These are phyloP conservation scores for Tromatobia lineatoria DNA, from an alignment of 2,888 invertebrate genomes.

Conservation along the genomic window DNA sequence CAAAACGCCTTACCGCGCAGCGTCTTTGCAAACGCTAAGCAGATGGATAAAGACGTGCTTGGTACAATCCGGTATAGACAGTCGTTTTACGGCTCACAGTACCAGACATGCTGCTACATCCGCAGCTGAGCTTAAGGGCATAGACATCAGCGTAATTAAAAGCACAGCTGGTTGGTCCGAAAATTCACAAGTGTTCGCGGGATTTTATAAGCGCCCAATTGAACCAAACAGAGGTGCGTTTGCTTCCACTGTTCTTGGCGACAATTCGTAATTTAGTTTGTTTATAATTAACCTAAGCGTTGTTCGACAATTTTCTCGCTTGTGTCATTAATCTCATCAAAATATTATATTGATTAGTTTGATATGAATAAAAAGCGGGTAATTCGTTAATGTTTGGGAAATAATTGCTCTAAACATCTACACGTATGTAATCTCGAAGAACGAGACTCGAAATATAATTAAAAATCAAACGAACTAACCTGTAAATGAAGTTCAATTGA, in stretches of 20 bases:
- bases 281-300: too few relatives aligned
- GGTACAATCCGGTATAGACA: constrained; percentile 37
- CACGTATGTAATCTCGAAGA: background rate
- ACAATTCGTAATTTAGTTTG: background rate
- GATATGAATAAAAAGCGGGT: background rate
- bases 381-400: too few relatives aligned
- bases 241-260: constrained; percentile 14
- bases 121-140: too few relatives aligned
- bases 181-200: too few relatives aligned
- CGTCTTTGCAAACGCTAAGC: constrained; percentile 46
- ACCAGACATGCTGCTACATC: too few relatives aligned
- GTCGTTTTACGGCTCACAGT: constrained; percentile 57
- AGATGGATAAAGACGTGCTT: constrained; percentile 56
- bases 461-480: too few relatives aligned
- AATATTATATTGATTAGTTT: background rate
- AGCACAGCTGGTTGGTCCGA: too few relatives aligned
- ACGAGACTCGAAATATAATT: too few relatives aligned
- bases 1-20: constrained; percentile 51
- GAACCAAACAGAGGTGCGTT: constrained; percentile 25
- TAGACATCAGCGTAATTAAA: too few relatives aligned
- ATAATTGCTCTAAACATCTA: background rate
- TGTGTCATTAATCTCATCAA: background rate
- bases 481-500: too few relatives aligned
- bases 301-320: background rate
- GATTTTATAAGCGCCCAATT: constrained; percentile 53